Conservation (phyloP, 2,888 invertebrate genomes). For the Melikaiella ostensackeni region DNA sequence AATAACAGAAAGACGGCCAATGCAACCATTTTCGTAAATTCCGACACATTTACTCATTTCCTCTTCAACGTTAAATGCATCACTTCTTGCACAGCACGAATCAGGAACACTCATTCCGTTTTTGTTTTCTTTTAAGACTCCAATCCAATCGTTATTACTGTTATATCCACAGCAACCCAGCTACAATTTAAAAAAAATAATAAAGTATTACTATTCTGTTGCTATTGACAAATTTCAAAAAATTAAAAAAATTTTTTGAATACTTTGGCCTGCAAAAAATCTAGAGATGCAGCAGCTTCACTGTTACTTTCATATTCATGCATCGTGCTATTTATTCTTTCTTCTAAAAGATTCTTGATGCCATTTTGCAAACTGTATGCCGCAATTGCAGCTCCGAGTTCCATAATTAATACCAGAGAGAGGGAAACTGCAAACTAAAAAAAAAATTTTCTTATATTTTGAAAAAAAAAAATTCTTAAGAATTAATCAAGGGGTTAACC, state of each 20-base stretch:
- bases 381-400: constrained; percentile 81
- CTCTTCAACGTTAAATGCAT: background rate
- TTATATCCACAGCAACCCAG: constrained; percentile 76
- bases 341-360: constrained; percentile 73
- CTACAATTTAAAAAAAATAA: constrained; percentile 61
- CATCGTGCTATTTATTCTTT: constrained; percentile 78
- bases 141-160: constrained; percentile 75
- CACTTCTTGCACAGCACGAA: constrained; percentile 78
- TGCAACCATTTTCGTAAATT: constrained; percentile 79
- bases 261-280: constrained; percentile 81
- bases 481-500: no score
- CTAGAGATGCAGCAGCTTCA: constrained; percentile 78
- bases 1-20: constrained; percentile 80
- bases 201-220: background rate
- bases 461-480: no score
- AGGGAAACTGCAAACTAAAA: constrained; percentile 80
- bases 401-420: constrained; percentile 80
- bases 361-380: constrained; percentile 79
- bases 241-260: constrained; percentile 53
- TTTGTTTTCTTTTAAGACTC: constrained; percentile 79
- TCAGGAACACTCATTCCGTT: constrained; percentile 77
- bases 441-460: background rate
- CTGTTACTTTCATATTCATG: constrained; percentile 73
- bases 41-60: constrained; percentile 45
- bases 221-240: background rate